Percentiles rank a stretch among this genome's conserved stretches.
Evolutionary conservation across 2,797 vertebrate genomes (phyloP).

Genomic region (Epinephelus malabaricus): DNA sequence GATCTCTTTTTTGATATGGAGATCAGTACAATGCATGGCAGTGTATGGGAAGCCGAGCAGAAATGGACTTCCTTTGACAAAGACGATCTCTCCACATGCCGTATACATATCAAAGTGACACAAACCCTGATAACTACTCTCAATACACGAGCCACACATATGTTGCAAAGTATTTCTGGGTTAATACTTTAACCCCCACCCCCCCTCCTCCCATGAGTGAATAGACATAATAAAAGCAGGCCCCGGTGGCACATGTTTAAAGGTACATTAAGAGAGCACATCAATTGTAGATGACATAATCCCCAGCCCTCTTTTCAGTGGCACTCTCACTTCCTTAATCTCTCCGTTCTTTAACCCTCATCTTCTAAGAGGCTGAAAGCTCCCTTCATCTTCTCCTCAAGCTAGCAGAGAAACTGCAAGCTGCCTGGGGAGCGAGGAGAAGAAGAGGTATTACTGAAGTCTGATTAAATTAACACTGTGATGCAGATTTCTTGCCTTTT

Average conservation of each 20-base stretch:
- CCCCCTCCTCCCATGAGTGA: conserved; percentile 58
- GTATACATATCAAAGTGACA: conserved; percentile 84
- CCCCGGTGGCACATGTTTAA: conserved; percentile 84
- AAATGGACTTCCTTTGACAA: conserved; percentile 78
- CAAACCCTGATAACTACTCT: conserved; percentile 77
- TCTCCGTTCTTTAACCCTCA: conserved; percentile 84
- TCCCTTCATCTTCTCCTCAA: conserved; percentile 85
- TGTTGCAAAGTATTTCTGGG: conserved; percentile 79
- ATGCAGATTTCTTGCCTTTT: conserved; percentile 79
- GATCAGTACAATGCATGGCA: conserved; percentile 77
- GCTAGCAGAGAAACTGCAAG: conserved; percentile 74
- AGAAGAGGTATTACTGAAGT: conserved; percentile 81
- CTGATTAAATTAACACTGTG: conserved; percentile 85
- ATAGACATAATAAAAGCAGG: conserved; percentile 79
- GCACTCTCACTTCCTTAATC: conserved; percentile 83
- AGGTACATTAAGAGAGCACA: conserved; percentile 86
- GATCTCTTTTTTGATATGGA: conserved; percentile 81
- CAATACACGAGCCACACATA: conserved; percentile 71
- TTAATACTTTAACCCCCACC: conserved; percentile 77
- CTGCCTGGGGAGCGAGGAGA: conserved; percentile 76
- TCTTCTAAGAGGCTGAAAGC: conserved; percentile 85
- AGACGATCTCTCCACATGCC: conserved; percentile 65
- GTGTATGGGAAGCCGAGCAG: conserved; percentile 70
- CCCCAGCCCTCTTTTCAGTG: conserved; percentile 80
- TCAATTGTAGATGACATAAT: conserved; percentile 86